phyloP scores from a whole-genome alignment of 2,888 invertebrate genomes.

The Brachyptera putata region DNA sequence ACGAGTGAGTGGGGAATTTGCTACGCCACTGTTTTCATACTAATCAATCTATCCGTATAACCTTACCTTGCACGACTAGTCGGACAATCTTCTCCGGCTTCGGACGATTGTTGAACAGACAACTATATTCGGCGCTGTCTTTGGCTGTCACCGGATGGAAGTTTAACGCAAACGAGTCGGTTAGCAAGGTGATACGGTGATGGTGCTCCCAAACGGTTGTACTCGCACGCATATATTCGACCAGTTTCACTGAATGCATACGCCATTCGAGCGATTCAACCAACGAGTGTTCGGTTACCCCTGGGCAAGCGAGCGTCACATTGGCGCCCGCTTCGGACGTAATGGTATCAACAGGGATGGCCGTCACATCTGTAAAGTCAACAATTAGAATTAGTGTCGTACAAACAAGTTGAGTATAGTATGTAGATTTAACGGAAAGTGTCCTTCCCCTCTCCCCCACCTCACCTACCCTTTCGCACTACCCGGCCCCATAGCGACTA shows the following conservation, averaged over 20 bases:
- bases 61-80: conserved; percentile 63
- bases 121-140: conserved; percentile 64
- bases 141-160: conserved; percentile 59
- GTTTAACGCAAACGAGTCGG: conserved; percentile 58
- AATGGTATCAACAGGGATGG: conserved; percentile 54
- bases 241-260: conserved; percentile 47
- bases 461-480: too few species aligned
- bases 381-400: not conserved
- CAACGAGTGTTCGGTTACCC: conserved; percentile 61
- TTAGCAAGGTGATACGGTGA: conserved; percentile 54
- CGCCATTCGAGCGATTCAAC: conserved; percentile 62
- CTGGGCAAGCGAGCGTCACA: conserved; percentile 62
- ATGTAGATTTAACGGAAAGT: too few species aligned
- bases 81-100: conserved; percentile 61
- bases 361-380: conserved; percentile 55
- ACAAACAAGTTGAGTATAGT: not conserved
- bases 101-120: conserved; percentile 63
- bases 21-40: too few species aligned
- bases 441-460: too few species aligned
- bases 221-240: conserved; percentile 51
- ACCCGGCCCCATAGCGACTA: too few species aligned
- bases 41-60: too few species aligned
- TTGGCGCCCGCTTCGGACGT: conserved; percentile 61
- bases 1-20: too few species aligned
- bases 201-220: conserved; percentile 52